phyloP scores from a whole-genome alignment of 2,888 invertebrate species.

The Lamellibrachia columna region DNA sequence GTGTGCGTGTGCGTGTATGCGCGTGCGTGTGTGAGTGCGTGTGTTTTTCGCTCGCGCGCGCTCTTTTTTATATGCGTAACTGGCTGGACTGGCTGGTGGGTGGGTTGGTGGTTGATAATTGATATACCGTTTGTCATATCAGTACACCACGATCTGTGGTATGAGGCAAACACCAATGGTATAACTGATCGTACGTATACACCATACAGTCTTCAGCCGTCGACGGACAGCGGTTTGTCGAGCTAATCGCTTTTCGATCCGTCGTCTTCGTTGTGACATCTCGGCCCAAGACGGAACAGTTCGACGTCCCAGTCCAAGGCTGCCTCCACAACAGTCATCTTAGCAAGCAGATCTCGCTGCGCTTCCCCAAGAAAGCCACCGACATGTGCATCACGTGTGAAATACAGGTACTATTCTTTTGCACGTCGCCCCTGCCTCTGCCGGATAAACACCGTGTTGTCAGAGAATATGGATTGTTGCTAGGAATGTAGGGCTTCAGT shows the following conservation, averaged over 20 bases:
- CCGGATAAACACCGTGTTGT: too few species aligned
- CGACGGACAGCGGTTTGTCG: background rate
- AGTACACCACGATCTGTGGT: background rate
- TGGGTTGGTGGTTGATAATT: too few species aligned
- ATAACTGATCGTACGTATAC: background rate
- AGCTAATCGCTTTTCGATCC: background rate
- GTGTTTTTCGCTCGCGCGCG: background rate
- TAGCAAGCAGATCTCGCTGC: conserved; percentile 55
- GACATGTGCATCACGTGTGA: conserved; percentile 54
- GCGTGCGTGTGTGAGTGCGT: background rate
- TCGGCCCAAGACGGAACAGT: conserved; percentile 53
- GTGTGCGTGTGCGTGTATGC: background rate
- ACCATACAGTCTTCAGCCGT: background rate
- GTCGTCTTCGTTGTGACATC: conserved; percentile 55
- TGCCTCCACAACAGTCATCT: conserved; percentile 59
- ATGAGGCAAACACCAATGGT: background rate
- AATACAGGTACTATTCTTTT: conserved; percentile 49
- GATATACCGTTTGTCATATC: background rate
- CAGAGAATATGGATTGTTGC: too few species aligned
- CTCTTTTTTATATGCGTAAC: background rate
- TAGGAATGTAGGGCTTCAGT: background rate
- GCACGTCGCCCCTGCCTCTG: too few species aligned
- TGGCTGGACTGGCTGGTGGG: background rate
- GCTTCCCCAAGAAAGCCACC: conserved; percentile 62
- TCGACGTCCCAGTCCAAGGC: conserved; percentile 58